Conservation (phyloP, 2,797 vertebrate species). For the Etheostoma nigrum region DNA sequence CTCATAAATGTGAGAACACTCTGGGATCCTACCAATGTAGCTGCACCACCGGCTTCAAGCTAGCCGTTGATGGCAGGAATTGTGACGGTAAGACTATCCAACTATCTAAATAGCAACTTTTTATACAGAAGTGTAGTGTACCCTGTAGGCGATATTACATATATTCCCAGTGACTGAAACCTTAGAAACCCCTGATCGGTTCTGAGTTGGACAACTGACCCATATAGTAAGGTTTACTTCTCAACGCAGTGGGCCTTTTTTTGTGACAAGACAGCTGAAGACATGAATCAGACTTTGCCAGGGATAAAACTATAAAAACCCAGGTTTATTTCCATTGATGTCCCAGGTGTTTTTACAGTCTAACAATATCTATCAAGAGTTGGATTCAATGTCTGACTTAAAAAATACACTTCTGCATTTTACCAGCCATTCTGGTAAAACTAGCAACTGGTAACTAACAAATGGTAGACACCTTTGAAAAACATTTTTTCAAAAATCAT, state of each 20-base stretch:
- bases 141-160: not conserved
- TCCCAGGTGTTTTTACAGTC: too few relatives aligned
- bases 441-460: not conserved
- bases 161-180: not conserved
- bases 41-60: conserved; percentile 93
- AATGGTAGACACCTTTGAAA: not conserved
- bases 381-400: too few relatives aligned
- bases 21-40: conserved; percentile 94
- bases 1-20: conserved; percentile 96
- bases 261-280: too few relatives aligned
- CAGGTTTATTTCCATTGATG: too few relatives aligned
- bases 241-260: too few relatives aligned
- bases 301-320: too few relatives aligned
- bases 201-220: not conserved
- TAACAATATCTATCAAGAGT: too few relatives aligned
- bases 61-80: conserved; percentile 88
- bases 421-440: too few relatives aligned
- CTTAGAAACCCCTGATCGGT: not conserved
- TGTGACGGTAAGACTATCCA: conserved; percentile 88
- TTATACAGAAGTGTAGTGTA: not conserved
- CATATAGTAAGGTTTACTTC: too few relatives aligned
- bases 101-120: not conserved
- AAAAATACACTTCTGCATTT: too few relatives aligned
- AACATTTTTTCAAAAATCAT: not conserved
- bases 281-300: too few relatives aligned